Base-by-base conservation (phyloP, 2,113 vertebrate species). In the Mungos mungo region DNA sequence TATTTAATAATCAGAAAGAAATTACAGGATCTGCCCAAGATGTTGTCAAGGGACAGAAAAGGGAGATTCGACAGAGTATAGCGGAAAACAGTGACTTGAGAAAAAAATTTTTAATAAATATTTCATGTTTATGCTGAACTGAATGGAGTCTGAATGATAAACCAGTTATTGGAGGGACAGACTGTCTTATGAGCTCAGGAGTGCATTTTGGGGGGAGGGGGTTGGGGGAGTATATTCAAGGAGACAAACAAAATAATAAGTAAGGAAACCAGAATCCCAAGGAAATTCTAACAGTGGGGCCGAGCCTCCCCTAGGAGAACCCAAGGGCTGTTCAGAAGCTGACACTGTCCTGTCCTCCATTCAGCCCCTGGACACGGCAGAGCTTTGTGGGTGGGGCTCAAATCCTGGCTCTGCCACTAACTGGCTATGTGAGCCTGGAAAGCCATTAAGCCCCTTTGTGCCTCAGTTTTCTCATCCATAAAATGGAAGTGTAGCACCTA, bases 1-100 rank as follows among this genome's bases (percentile, higher is more conserved):
- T 90, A 90, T 72, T 96, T 94, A 93, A 60, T 77, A 93, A 79
- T 25, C 35, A 66, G 79, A 88, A 94, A 86, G 66, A 96, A 97
- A 35, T 54, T 63, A 84, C 21, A 79, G n/a, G 95, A 47, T 80
- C 54, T 68, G 16, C 63, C 71, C 54, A 63, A 94, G 54, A 35
- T 38, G 52, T 81, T 97, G 95, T 89, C 91, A 96, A 84, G 81
- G 76, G 66, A 94, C 63, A 57, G 84, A 92, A 89, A 93, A 92
- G 71, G 23, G 23, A 85, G 65, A 72, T 86, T 94, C 88, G 85
- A 82, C 60, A 81, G 57, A 74, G 45, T 66, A 7, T 9, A 38
- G 57, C 19, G 92, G 90, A 76, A 97, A 97, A 76, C 31, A 60
- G 25, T 63, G 83, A 93, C 88, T 79, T 74, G 18, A 93, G 83